Base-by-base conservation (phyloP, 92 coral and sea anemone species). In the Actinostola sp. region DNA sequence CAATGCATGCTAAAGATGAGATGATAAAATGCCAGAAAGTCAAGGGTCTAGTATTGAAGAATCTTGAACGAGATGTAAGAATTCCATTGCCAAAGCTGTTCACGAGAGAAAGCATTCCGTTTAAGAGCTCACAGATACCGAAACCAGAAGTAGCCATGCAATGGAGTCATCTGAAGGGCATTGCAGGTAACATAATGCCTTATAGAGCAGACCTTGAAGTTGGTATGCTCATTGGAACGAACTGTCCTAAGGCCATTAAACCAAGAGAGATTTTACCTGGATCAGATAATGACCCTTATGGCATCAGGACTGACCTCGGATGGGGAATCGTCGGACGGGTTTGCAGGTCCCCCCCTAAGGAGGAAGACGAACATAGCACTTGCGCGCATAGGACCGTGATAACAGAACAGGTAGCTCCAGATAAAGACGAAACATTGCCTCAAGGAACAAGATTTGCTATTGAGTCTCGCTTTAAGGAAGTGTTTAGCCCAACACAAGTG, bases 311-410 rank as follows among this genome's bases (percentile, higher is more conserved):
- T 2, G 79, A 67, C 20, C 79, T 86, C 27, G 83, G 86, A 50
- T 86, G 90, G 83, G 90, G 86, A 14, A 77, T 86, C 50, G 62
- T 86, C 6, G 87, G 83, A 19, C 42, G 75, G 33, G 80, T 82
- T 4, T 71, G 86, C 39, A 60, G 71, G 39, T 17, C 58, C 28
- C 60, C n/a, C n/a, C n/a, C n/a, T n/a, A n/a, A 14, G 14, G 29
- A 28, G 66, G 42, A 36, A 36, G 11, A 36, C 6, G 42, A 36
- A 11, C 42, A 72, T 4, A 36, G 42, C 42, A 11, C 6, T 4
- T 36, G 42, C 6, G 11, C 42, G 11, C 4, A 36, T 36, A 4
- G 42, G 4, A 36, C 42, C 42, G 4, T 11, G 11, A 36, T 36
- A 36, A 36, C 42, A 4, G 42, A 36, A 36, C 4, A 11, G 6